A percentile compares a stretch with the other conserved stretches of the same genome.
These are phyloP conservation scores for Ginglymostoma cirratum DNA, from an alignment of 2,113 vertebrate genomes.

Conservation along the genomic window DNA sequence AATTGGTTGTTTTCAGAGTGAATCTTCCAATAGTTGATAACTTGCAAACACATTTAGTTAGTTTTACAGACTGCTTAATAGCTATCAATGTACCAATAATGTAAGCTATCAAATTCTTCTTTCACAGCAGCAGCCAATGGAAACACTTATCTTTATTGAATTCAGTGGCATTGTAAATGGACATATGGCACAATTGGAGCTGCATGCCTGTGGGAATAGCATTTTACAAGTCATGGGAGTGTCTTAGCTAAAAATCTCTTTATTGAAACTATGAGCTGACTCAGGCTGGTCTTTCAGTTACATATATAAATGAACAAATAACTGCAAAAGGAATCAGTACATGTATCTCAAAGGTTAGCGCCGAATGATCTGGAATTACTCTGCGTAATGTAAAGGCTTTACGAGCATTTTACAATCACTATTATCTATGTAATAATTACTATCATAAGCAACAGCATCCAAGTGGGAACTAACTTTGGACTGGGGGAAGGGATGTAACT, in stretches of 20 bases:
- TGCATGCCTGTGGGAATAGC: neutral
- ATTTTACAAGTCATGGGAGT: neutral
- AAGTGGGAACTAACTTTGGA: neutral
- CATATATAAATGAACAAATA: neutral
- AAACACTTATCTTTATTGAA: neutral
- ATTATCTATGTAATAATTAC: neutral
- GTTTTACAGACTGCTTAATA: neutral
- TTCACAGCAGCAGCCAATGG: neutral
- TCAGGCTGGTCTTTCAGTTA: neutral
- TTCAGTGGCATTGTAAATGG: neutral
- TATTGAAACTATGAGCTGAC: neutral
- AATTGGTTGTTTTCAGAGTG: neutral
- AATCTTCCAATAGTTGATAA: neutral
- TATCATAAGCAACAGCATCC: neutral
- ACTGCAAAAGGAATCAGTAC: neutral
- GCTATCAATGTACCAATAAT: neutral
- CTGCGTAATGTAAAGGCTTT: neutral
- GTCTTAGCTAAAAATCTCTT: neutral
- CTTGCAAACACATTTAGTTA: neutral
- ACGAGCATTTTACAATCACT: neutral
- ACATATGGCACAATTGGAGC: neutral
- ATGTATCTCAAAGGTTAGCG: neutral
- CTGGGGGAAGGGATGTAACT: neutral
- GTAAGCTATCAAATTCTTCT: neutral
- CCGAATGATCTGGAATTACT: neutral